Evolutionary conservation across 2,888 invertebrate genomes (phyloP), one percentile per base, ranked within the genome.

Genomic region (Pasiphila rectangulata): DNA sequence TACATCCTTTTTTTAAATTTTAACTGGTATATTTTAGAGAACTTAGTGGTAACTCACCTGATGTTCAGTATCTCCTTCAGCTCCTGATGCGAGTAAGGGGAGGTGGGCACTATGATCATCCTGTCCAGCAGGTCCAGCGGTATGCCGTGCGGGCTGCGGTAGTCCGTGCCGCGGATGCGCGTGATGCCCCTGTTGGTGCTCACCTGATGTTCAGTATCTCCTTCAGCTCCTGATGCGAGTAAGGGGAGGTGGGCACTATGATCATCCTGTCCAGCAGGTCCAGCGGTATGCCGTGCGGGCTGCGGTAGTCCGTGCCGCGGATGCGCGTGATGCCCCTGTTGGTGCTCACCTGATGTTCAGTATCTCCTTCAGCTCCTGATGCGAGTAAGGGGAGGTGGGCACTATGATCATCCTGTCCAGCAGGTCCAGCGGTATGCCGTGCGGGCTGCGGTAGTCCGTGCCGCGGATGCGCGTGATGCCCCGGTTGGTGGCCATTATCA

Each of bases 401-500:
- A 98, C 96, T 34, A 98, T 98, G 57, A 98, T 96, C 92, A 97
- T 94, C 17, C 98, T 27, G 83, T 99, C 99, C 2, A 99, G 88
- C 54, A 99, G 89, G 89, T 99, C 99, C 41, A 98, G 92, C 0
- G 99, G 99, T 41, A 99, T 97, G 4, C 99, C 99, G 76, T 99
- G 99, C 0, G 99, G 98, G 51, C 97, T 96, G 57, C 92, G 92
- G 84, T 98, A 97, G 70, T 94, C 94, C 10, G 98, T 98, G 15
- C 99, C 99, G 39, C 99, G 91, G 64, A 99, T 99, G 54, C 95
- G 93, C 0, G 98, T 98, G 47, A 98, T 97, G 1, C 95, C 94
- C 20, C 99, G 92, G 88, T 99, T 99, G 9, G 99, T 99, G 0
- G 99, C 99, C 97, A 99, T 98, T 27, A 99, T 97, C 0, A 99